Evolutionary conservation across 2,797 vertebrate species (phyloP).

Genomic region (Pseudochaenichthys georgianus): DNA sequence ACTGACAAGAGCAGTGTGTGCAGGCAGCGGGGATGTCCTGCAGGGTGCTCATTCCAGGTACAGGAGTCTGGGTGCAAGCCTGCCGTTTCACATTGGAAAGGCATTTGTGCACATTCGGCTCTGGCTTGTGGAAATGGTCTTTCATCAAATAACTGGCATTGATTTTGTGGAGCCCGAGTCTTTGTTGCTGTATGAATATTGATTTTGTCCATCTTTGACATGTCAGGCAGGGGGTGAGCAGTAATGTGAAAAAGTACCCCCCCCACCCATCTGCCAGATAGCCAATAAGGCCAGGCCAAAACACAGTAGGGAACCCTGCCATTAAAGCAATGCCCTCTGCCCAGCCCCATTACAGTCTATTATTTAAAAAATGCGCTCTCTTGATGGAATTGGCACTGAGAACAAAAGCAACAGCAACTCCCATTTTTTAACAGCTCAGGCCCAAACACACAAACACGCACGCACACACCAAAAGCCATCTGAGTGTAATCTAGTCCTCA

Average conservation of each 20-base stretch:
- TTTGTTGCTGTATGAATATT: conserved; percentile 72
- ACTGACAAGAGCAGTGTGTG: conserved; percentile 56
- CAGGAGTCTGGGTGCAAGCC: conserved; percentile 39
- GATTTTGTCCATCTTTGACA: conserved; percentile 77
- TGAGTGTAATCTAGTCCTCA: conserved; percentile 74
- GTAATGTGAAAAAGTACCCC: conserved; percentile 76
- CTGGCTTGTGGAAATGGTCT: conserved; percentile 58
- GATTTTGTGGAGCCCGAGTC: conserved; percentile 65
- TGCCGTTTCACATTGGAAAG: conserved; percentile 27
- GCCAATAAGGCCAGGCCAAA: conserved; percentile 46
- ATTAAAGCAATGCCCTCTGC: conserved; percentile 52
- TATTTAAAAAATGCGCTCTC: conserved; percentile 55
- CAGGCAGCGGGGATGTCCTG: conserved; percentile 53
- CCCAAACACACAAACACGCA: conserved; percentile 55
- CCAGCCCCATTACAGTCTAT: conserved; percentile 48
- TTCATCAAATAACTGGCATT: conserved; percentile 75
- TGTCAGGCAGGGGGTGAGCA: conserved; percentile 64
- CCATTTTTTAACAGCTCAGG: conserved; percentile 40
- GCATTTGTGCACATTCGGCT: conserved; percentile 24
- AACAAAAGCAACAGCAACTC: conserved; percentile 33
- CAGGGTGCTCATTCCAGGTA: conserved; percentile 41
- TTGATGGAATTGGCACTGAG: conserved; percentile 41
- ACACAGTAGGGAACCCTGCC: conserved; percentile 51
- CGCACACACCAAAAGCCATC: conserved; percentile 32
- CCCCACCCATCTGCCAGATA: conserved; percentile 42